phyloP scores from a whole-genome alignment of 2,113 vertebrate genomes.

The Hippocampus guttulatus region DNA sequence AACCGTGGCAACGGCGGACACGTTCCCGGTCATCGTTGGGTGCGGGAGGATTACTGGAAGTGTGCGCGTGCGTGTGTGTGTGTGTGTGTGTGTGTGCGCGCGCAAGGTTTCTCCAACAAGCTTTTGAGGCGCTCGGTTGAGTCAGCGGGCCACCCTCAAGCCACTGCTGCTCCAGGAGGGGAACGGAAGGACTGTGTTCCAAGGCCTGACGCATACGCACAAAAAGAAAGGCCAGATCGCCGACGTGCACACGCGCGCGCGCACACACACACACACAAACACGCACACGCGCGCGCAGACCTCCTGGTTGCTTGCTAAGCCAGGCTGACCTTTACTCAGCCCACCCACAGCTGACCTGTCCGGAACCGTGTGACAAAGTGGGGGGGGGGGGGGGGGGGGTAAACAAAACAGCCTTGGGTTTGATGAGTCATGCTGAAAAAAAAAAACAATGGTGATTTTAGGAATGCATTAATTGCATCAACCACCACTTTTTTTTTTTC shows the following conservation, averaged over 20 bases:
- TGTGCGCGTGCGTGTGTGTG: conserved; percentile 25
- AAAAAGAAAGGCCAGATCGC: conserved; percentile 22
- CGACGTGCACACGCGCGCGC: conserved; percentile 13
- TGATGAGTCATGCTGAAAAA: too few relatives aligned
- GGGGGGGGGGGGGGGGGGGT: conserved; percentile 33
- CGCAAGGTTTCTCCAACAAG: conserved; percentile 27
- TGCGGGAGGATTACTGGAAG: conserved; percentile 63
- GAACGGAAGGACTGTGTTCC: conserved; percentile 62
- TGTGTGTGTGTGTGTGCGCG: conserved; percentile 5
- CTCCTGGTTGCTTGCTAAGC: conserved; percentile 55
- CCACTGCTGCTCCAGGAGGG: conserved; percentile 47
- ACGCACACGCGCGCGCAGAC: conserved; percentile 4
- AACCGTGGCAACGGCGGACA: conserved; percentile 48
- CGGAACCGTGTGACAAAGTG: conserved; percentile 41
- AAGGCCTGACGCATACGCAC: conserved; percentile 45
- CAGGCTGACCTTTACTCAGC: conserved; percentile 63
- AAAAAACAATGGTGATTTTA: too few relatives aligned
- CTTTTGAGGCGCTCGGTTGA: conserved; percentile 55
- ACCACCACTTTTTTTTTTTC: too few relatives aligned
- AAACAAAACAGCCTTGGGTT: conserved; percentile 5
- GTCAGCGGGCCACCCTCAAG: conserved; percentile 67
- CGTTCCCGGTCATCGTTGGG: conserved; percentile 34
- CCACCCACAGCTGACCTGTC: conserved; percentile 58
- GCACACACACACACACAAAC: conserved; percentile 11
- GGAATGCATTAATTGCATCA: too few relatives aligned